Conservation (phyloP, 35 echinoderm and acorn worm genomes). For the Apostichopus californicus region DNA sequence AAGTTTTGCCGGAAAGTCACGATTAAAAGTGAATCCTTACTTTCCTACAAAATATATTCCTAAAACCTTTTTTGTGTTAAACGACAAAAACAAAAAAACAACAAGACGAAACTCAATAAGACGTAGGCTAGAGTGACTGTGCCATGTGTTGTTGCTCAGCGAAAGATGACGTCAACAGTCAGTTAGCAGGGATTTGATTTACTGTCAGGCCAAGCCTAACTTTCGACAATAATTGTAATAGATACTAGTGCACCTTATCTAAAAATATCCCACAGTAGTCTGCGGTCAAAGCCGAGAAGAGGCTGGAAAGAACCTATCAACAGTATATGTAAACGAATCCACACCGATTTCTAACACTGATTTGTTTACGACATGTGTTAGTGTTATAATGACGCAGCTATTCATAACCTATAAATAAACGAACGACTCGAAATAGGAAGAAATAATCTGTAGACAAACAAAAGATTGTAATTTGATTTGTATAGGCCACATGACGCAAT, state of each 20-base stretch:
- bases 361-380: not conserved
- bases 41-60: too few relatives aligned
- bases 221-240: not conserved
- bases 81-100: too few relatives aligned
- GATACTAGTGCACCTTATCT: constrained; percentile 11
- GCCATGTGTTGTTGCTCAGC: not conserved
- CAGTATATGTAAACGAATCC: not conserved
- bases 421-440: too few relatives aligned
- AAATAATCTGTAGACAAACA: too few relatives aligned
- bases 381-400: not conserved
- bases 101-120: too few relatives aligned
- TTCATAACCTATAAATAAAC: not conserved
- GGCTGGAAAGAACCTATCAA: not conserved
- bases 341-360: not conserved
- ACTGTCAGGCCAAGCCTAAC: not conserved
- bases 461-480: too few relatives aligned
- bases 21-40: too few relatives aligned
- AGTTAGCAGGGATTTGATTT: constrained; percentile 8
- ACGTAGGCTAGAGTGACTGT: too few relatives aligned
- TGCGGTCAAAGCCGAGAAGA: not conserved
- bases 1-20: too few relatives aligned
- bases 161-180: constrained; percentile 16
- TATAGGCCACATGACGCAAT: too few relatives aligned
- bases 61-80: too few relatives aligned
- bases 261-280: constrained; percentile 16